Percentiles rank a stretch among this genome's conserved stretches.
Conservation (phyloP, 2,113 vertebrate genomes). For the Martes martes region DNA sequence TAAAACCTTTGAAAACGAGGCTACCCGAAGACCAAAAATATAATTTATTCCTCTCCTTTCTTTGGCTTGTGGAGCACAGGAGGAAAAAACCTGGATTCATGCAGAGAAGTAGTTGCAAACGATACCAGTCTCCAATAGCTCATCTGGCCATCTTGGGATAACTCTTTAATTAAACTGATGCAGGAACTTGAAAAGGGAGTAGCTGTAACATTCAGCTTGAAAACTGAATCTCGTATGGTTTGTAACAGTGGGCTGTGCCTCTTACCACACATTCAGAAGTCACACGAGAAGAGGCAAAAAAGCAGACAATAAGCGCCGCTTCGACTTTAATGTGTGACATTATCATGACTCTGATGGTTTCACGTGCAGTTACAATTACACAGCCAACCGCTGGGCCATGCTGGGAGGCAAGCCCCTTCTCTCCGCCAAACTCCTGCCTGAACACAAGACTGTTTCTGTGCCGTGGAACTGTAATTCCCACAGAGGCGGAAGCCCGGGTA, state of each 20-base stretch:
- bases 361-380: slow-evolving; percentile 30
- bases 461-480: slow-evolving; percentile 6
- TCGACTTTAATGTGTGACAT: slow-evolving; percentile 38
- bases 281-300: slow-evolving; percentile 13
- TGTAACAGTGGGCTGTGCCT: slow-evolving; percentile 10
- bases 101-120: slow-evolving; percentile 42
- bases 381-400: neutral
- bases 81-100: slow-evolving; percentile 53
- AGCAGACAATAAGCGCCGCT: neutral
- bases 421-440: slow-evolving; percentile 18
- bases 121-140: slow-evolving; percentile 36
- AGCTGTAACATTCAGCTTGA: slow-evolving; percentile 48
- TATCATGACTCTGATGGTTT: slow-evolving; percentile 32
- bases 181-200: slow-evolving; percentile 40
- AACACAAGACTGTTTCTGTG: neutral
- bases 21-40: slow-evolving; percentile 2
- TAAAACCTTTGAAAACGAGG: slow-evolving; percentile 59
- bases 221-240: slow-evolving; percentile 26
- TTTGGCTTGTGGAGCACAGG: slow-evolving; percentile 27
- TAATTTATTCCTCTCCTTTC: slow-evolving; percentile 55
- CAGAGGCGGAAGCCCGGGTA: neutral
- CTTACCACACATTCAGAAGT: slow-evolving; percentile 43
- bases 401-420: slow-evolving; percentile 1
- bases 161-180: slow-evolving; percentile 71
- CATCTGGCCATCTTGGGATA: slow-evolving; percentile 57